Evolutionary conservation across 2,888 invertebrate species (phyloP).

Genomic region (Tachina fera): DNA sequence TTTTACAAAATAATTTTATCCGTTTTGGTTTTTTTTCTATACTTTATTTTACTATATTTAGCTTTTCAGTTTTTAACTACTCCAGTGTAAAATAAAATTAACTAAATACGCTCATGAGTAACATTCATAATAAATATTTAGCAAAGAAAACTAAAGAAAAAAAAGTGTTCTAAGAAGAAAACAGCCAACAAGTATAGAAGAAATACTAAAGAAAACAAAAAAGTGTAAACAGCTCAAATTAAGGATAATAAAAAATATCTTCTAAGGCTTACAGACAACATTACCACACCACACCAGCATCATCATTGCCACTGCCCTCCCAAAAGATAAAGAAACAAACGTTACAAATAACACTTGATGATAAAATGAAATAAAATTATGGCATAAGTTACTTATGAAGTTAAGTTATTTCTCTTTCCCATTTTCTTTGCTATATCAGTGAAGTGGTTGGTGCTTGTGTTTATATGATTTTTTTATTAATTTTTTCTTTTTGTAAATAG

Average conservation of each 20-base stretch:
- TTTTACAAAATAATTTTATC: constrained; percentile 54
- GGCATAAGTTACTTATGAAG: constrained; percentile 59
- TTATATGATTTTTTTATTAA: constrained; percentile 11
- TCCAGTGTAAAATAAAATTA: constrained; percentile 74
- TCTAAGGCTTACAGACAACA: constrained; percentile 28
- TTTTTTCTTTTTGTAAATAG: neutral
- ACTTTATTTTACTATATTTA: constrained; percentile 4
- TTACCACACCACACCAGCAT: neutral
- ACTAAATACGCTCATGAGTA: constrained; percentile 74
- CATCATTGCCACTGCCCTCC: neutral
- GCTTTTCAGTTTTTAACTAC: constrained; percentile 53
- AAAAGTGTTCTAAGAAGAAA: constrained; percentile 22
- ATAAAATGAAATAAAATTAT: constrained; percentile 59
- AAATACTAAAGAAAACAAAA: constrained; percentile 18
- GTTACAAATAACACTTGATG: constrained; percentile 27
- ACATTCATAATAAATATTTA: constrained; percentile 73
- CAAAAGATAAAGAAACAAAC: constrained; percentile 1
- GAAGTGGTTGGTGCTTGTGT: constrained; percentile 10
- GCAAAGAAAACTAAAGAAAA: constrained; percentile 41
- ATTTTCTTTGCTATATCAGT: neutral
- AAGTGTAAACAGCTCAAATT: constrained; percentile 41
- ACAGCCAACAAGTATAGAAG: constrained; percentile 6
- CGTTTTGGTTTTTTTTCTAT: constrained; percentile 37
- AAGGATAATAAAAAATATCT: constrained; percentile 54
- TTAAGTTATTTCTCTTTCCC: constrained; percentile 31